These are phyloP conservation scores for Murina feae DNA, from an alignment of 2,113 vertebrate species.

Conservation along the genomic window DNA sequence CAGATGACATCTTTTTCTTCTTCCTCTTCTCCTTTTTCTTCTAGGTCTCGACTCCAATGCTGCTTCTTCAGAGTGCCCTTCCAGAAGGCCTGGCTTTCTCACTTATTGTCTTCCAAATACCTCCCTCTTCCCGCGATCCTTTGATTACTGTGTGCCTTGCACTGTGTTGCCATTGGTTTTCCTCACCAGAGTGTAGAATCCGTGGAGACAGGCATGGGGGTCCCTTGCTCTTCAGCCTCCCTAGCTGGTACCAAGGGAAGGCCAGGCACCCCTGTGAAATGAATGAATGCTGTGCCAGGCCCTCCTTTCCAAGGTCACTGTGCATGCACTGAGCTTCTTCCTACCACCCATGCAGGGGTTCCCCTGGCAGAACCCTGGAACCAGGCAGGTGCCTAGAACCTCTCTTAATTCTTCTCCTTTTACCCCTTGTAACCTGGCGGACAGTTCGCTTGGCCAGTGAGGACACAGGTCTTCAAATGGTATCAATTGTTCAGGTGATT, in stretches of 20 bases:
- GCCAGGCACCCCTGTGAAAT: rapidly evolving
- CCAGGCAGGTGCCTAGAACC: no score
- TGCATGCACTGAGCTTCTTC: rapidly evolving
- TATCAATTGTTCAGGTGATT: no score
- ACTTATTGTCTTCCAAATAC: background rate
- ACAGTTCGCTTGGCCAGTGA: background rate
- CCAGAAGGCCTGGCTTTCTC: background rate
- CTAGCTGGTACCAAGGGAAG: rapidly evolving
- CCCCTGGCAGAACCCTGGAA: background rate
- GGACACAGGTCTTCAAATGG: background rate
- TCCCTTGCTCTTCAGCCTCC: background rate
- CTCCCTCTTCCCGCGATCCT: rapidly evolving
- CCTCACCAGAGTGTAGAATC: rapidly evolving
- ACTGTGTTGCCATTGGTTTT: no score
- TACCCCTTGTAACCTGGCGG: no score
- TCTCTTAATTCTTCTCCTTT: background rate
- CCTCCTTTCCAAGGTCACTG: no score
- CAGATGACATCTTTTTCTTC: no score
- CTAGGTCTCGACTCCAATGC: background rate
- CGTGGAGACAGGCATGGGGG: rapidly evolving
- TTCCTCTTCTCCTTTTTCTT: background rate
- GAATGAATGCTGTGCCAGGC: rapidly evolving
- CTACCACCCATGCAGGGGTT: rapidly evolving
- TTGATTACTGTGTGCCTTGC: background rate
- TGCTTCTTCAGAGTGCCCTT: background rate